phyloP scores from a whole-genome alignment of 2,797 vertebrate species.

The Trachurus trachurus region DNA sequence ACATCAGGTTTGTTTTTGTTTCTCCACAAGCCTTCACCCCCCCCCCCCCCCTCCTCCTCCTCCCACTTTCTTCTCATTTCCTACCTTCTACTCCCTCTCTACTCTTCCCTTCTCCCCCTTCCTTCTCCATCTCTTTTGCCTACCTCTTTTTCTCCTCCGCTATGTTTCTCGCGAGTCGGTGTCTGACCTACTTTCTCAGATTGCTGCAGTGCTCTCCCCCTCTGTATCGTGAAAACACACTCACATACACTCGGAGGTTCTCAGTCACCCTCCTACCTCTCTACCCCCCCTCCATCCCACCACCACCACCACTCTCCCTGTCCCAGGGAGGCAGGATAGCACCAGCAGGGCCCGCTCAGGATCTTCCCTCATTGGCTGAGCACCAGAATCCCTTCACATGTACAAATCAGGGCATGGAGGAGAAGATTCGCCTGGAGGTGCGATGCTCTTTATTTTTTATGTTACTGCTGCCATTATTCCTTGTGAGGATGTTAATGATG shows the following conservation, averaged over 20 bases:
- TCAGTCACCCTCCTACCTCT: constrained; percentile 65
- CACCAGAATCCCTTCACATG: constrained; percentile 53
- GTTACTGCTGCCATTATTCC: constrained; percentile 12
- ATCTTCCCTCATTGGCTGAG: constrained; percentile 60
- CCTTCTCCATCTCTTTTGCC: constrained; percentile 55
- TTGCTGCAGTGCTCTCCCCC: constrained; percentile 81
- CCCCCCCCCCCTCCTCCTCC: not conserved
- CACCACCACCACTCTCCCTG: constrained; percentile 32
- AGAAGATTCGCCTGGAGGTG: constrained; percentile 45
- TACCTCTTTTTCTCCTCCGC: constrained; percentile 73
- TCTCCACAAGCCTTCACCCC: not conserved
- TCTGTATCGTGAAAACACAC: constrained; percentile 71
- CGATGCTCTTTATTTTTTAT: constrained; percentile 32
- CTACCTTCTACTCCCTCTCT: not conserved
- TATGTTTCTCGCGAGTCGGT: constrained; percentile 72
- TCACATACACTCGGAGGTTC: constrained; percentile 54
- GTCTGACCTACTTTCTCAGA: constrained; percentile 83
- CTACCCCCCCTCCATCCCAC: constrained; percentile 33
- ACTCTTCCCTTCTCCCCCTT: constrained; percentile 2
- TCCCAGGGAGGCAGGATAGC: constrained; percentile 66
- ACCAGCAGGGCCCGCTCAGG: constrained; percentile 64
- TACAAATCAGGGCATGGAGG: constrained; percentile 55
- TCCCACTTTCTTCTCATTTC: constrained; percentile 18
- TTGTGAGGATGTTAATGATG: constrained; percentile 29
- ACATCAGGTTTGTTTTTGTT: constrained; percentile 22